Percentiles rank a stretch among this genome's conserved stretches.
Conservation (phyloP, 2,113 vertebrate species). For the Cheirogaleus medius region DNA sequence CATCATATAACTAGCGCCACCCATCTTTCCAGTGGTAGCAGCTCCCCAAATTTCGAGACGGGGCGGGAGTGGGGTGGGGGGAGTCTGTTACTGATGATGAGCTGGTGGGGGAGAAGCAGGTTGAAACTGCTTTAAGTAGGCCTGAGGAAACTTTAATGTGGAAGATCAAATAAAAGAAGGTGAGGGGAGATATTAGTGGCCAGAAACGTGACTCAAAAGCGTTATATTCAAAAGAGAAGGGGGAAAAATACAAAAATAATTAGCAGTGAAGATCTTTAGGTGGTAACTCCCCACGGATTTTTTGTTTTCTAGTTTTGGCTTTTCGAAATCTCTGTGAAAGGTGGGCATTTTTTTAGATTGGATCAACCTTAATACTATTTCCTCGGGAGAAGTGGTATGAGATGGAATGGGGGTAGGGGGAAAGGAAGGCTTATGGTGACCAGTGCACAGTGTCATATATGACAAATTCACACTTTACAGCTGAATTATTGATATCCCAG, state of each 20-base stretch:
- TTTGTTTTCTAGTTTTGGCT: background rate
- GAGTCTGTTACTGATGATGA: background rate
- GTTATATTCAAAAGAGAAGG: background rate
- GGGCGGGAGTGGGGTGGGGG: no score
- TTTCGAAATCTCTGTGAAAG: background rate
- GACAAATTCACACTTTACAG: background rate
- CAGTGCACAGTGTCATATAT: background rate
- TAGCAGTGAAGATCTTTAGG: background rate
- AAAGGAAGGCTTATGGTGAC: background rate
- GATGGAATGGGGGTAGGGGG: background rate
- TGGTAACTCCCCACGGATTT: background rate
- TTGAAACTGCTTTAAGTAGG: background rate
- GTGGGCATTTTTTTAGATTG: background rate
- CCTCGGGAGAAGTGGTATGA: background rate
- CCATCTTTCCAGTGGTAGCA: background rate
- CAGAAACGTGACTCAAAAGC: background rate
- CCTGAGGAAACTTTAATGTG: background rate
- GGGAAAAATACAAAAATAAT: background rate
- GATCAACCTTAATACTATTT: background rate
- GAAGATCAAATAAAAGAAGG: background rate
- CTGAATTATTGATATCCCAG: background rate
- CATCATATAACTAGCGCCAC: background rate
- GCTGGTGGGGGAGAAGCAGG: background rate
- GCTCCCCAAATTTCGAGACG: background rate
- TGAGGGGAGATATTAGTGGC: background rate